Evolutionary conservation across 2,113 vertebrate species (phyloP).

Genomic region (Ornithorhynchus anatinus): DNA sequence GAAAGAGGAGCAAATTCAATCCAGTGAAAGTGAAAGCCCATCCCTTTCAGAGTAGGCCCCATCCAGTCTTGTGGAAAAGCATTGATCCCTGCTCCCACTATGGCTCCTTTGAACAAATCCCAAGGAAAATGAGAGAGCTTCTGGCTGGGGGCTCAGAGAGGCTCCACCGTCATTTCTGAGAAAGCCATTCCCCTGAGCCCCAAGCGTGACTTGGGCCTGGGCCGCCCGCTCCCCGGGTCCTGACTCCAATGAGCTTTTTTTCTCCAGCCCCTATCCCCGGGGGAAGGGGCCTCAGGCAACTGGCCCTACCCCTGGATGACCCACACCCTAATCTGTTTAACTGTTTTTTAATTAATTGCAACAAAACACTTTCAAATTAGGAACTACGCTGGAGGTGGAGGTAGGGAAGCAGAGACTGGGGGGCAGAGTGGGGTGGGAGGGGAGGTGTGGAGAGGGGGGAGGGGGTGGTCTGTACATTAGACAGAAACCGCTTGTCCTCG

Average conservation of each 20-base stretch:
- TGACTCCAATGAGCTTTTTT: not conserved
- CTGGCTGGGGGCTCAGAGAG: constrained; percentile 4
- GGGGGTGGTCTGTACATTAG: constrained; percentile 37
- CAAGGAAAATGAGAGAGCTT: constrained; percentile 46
- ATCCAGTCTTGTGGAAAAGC: no score
- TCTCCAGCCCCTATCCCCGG: not conserved
- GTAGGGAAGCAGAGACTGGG: no score
- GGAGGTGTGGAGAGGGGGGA: no score
- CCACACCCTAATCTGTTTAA: constrained; percentile 57
- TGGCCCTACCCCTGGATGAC: constrained; percentile 33
- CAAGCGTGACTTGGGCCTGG: not conserved
- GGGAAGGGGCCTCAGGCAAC: constrained; percentile 14
- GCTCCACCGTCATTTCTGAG: constrained; percentile 32
- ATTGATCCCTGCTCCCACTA: no score
- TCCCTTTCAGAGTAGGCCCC: no score
- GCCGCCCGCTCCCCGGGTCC: constrained; percentile 34
- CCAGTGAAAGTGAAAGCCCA: no score
- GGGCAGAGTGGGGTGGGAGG: no score
- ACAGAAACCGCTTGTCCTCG: constrained; percentile 61
- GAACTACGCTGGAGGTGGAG: constrained; percentile 39
- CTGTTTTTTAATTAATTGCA: constrained; percentile 67
- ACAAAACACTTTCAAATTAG: constrained; percentile 34
- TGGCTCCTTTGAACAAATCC: constrained; percentile 49
- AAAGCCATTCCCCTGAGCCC: no score
- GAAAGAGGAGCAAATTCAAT: no score